Evolutionary conservation across 2,888 invertebrate genomes (phyloP).

Genomic region (Idaea dimidiata): DNA sequence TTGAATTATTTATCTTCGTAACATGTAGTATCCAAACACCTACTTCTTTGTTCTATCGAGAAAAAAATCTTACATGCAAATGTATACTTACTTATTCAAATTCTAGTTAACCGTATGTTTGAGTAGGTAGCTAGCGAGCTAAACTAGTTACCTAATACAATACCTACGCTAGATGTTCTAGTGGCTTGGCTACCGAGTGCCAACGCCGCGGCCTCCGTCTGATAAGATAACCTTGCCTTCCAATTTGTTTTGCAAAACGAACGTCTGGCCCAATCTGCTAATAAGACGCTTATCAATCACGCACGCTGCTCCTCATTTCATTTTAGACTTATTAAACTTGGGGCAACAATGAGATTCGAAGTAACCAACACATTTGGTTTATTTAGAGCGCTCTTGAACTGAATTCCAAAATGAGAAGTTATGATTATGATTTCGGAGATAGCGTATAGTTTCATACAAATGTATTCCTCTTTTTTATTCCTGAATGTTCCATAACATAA

Average conservation of each 20-base stretch:
- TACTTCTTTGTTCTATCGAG: not conserved
- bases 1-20: not conserved
- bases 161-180: not conserved
- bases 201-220: conserved; percentile 55
- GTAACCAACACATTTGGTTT: not conserved
- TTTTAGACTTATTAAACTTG: conserved; percentile 2
- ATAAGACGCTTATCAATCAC: conserved; percentile 52
- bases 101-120: conserved; percentile 26
- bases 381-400: not conserved
- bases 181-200: conserved; percentile 29
- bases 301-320: conserved; percentile 13
- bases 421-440: not conserved
- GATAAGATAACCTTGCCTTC: conserved; percentile 80
- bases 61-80: not conserved
- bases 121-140: conserved; percentile 9
- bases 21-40: not conserved
- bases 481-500: too few relatives aligned
- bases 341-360: not conserved
- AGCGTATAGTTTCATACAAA: not conserved
- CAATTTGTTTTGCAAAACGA: conserved; percentile 66
- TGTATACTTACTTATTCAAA: not conserved
- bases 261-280: conserved; percentile 41
- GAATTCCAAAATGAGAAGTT: not conserved
- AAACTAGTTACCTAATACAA: not conserved
- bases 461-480: too few relatives aligned